phyloP scores from a whole-genome alignment of 1,140 invertebrate species.

The Drosophila ambigua region DNA sequence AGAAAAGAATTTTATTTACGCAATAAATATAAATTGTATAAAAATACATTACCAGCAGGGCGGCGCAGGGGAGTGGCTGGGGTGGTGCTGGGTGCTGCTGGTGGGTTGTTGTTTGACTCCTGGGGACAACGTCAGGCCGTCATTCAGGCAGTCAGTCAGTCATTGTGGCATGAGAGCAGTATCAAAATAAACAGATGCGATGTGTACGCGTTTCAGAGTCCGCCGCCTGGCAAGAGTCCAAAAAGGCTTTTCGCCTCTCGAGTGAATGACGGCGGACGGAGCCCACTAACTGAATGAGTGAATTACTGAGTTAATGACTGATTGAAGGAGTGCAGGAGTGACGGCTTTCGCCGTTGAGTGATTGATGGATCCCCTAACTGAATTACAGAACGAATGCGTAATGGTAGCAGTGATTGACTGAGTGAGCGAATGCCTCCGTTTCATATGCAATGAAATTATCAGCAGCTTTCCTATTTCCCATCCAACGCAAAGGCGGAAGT shows the following conservation, averaged over 20 bases:
- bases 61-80: no score
- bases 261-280: conserved; percentile 45
- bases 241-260: conserved; percentile 49
- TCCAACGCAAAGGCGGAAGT: conserved; percentile 8
- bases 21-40: conserved; percentile 60
- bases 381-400: background rate
- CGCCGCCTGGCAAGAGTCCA: conserved; percentile 62
- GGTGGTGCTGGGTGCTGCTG: conserved; percentile 3
- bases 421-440: conserved; percentile 22
- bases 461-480: background rate
- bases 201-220: no score
- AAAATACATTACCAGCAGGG: conserved; percentile 32
- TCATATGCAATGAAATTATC: conserved; percentile 13
- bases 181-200: conserved; percentile 74
- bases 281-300: conserved; percentile 34
- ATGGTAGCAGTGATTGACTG: conserved; percentile 8
- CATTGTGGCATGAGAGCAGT: conserved; percentile 50
- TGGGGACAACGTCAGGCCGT: background rate
- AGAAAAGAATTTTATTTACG: conserved; percentile 62
- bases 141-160: conserved; percentile 27
- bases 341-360: conserved; percentile 15
- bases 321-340: background rate
- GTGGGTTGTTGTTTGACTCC: conserved; percentile 4
- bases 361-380: conserved; percentile 11
- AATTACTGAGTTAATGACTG: conserved; percentile 38